phyloP scores from a whole-genome alignment of 2,797 vertebrate species.

The Rhinella marina region DNA sequence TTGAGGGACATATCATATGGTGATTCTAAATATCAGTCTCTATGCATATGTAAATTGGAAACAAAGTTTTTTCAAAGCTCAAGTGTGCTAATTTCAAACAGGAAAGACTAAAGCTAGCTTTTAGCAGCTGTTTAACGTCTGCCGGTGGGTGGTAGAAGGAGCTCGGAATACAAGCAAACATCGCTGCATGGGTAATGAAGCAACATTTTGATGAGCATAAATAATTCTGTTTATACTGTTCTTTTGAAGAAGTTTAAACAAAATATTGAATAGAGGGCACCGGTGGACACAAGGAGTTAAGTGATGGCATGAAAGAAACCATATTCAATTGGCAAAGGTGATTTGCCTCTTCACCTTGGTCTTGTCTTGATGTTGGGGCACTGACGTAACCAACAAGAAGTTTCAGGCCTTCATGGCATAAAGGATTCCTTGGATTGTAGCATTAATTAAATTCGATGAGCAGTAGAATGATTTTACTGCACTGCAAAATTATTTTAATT shows the following conservation, averaged over 20 bases:
- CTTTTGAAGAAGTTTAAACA: conserved; percentile 83
- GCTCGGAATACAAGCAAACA: conserved; percentile 89
- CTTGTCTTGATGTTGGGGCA: background rate
- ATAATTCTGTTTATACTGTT: conserved; percentile 99
- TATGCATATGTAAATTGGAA: conserved; percentile 99
- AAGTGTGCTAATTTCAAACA: conserved; percentile 99
- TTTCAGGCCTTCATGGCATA: conserved; percentile 9
- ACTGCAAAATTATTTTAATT: conserved; percentile 20
- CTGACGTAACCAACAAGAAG: background rate
- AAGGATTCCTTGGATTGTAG: background rate
- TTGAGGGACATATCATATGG: conserved; percentile 88
- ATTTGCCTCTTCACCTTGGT: background rate
- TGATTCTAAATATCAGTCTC: conserved; percentile 97
- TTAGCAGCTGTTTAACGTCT: conserved; percentile 98
- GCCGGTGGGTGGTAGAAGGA: conserved; percentile 93
- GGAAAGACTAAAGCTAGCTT: conserved; percentile 89
- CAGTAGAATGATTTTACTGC: background rate
- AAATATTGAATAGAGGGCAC: conserved; percentile 79
- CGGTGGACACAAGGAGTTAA: conserved; percentile 85
- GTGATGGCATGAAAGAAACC: conserved; percentile 57
- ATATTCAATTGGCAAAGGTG: background rate
- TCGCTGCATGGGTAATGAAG: conserved; percentile 99
- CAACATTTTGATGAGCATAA: conserved; percentile 98
- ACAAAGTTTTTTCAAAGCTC: conserved; percentile 92
- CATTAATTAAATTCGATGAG: conserved; percentile 25